Evolutionary conservation across 37 sponge, comb jelly and placozoan genomes (phyloP).

Genomic region (Halichondria panicea): DNA sequence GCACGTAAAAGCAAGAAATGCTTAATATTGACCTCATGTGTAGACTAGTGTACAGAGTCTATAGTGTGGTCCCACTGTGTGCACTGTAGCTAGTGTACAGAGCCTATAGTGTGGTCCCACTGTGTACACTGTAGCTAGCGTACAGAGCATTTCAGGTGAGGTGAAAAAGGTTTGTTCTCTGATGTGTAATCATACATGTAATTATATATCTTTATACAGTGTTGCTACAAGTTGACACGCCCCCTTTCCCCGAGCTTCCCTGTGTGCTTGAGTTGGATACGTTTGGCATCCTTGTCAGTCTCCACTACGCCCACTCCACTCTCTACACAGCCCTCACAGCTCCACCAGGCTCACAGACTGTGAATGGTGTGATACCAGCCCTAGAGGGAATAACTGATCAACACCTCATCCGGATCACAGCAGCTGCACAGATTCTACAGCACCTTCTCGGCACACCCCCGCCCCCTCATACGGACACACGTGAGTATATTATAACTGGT

Average conservation of each 20-base stretch:
- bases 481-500: constrained; percentile 4
- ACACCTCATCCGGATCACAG: constrained; percentile 29
- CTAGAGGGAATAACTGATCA: constrained; percentile 47
- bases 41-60: too few species aligned
- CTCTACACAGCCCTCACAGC: constrained; percentile 13
- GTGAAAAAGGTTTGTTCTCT: too few species aligned
- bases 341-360: not conserved
- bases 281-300: constrained; percentile 56
- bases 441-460: constrained; percentile 45
- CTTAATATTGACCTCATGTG: too few species aligned
- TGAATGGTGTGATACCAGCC: constrained; percentile 20
- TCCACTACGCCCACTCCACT: constrained; percentile 39
- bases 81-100: too few species aligned
- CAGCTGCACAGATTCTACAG: constrained; percentile 52
- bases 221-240: constrained; percentile 7
- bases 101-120: too few species aligned
- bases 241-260: constrained; percentile 42
- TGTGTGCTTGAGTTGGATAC: constrained; percentile 53
- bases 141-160: too few species aligned
- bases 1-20: too few species aligned
- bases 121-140: too few species aligned
- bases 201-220: constrained; percentile 12
- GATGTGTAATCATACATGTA: too few species aligned
- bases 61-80: too few species aligned
- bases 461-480: constrained; percentile 5